Percentiles rank a stretch among this genome's conserved stretches.
Evolutionary conservation across 2,797 vertebrate species (phyloP).

Genomic region (Brachyrhaphis roseni): DNA sequence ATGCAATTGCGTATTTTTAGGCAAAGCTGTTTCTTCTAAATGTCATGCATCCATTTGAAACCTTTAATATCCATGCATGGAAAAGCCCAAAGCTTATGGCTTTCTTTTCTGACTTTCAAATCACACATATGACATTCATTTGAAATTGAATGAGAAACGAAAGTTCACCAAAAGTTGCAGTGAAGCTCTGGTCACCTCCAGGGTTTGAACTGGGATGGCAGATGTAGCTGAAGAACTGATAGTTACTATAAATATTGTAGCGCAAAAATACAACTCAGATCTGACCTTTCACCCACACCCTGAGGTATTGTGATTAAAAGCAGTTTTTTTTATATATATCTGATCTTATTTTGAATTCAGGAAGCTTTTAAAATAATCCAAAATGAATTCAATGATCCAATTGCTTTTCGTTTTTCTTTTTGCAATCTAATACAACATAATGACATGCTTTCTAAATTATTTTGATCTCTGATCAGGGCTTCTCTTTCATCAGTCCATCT

Average conservation of each 20-base stretch:
- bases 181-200: background rate
- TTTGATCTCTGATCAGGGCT: background rate
- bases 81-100: background rate
- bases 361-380: background rate
- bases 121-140: background rate
- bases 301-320: background rate
- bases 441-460: background rate
- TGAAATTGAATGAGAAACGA: background rate
- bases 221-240: background rate
- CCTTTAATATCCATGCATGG: background rate
- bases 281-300: background rate
- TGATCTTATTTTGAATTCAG: background rate
- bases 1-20: slow-evolving; percentile 1
- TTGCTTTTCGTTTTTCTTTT: background rate
- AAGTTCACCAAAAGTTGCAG: background rate
- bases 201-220: background rate
- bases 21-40: background rate
- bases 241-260: background rate
- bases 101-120: background rate
- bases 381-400: background rate
- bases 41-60: background rate
- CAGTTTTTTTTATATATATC: background rate
- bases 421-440: background rate
- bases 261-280: background rate
- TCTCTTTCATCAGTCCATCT: background rate